Percentiles rank a stretch among this genome's conserved stretches.
Conservation (phyloP, 1,140 invertebrate genomes). For the Zelostemma sp. region DNA sequence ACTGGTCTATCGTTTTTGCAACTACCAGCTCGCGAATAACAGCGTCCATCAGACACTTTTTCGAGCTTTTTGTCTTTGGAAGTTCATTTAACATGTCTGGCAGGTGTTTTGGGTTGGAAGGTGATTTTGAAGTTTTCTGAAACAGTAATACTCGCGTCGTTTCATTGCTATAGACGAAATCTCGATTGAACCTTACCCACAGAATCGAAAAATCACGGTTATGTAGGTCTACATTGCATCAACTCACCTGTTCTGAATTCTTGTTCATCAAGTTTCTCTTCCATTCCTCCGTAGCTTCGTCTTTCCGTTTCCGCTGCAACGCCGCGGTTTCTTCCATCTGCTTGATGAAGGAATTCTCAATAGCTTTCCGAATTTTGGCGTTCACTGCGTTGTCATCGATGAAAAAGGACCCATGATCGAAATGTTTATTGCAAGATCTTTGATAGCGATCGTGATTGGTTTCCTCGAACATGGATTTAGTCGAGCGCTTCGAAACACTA, state of each 20-base stretch:
- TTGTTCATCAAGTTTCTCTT: conserved; percentile 24
- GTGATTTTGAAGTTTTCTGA: background rate
- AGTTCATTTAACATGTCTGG: conserved; percentile 64
- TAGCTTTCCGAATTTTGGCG: conserved; percentile 59
- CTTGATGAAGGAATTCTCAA: conserved; percentile 66
- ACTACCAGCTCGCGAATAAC: conserved; percentile 71
- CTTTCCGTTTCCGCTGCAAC: conserved; percentile 23
- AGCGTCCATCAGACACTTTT: conserved; percentile 69
- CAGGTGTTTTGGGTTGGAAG: conserved; percentile 18
- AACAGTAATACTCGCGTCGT: no score
- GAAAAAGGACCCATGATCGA: conserved; percentile 2
- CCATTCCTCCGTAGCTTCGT: conserved; percentile 14
- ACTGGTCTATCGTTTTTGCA: conserved; percentile 63
- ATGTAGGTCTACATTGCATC: no score
- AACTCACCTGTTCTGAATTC: conserved; percentile 24
- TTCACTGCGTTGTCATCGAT: conserved; percentile 38
- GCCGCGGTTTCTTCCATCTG: conserved; percentile 59
- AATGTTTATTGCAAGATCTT: conserved; percentile 23
- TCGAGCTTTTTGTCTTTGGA: conserved; percentile 53
- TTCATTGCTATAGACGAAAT: no score
- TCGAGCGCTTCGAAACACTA: conserved; percentile 52
- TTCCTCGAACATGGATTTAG: conserved; percentile 63
- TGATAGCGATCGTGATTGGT: conserved; percentile 46
- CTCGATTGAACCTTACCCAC: no score
- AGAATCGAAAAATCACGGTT: no score